phyloP scores from a whole-genome alignment of 2,797 vertebrate species.

The Typhlichthys eigenmanni region DNA sequence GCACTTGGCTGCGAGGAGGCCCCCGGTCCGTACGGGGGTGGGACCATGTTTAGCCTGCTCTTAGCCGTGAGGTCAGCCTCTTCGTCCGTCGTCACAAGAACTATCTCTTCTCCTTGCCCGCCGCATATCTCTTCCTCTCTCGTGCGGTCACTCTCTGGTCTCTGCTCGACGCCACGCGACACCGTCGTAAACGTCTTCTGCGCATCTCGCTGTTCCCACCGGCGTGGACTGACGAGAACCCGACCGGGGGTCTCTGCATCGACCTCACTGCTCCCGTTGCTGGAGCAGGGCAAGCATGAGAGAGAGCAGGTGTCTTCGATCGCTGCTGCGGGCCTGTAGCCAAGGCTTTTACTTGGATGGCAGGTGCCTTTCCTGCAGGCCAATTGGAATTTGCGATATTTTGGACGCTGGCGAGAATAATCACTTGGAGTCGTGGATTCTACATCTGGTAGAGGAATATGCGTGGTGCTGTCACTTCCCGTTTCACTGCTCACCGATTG shows the following conservation, averaged over 20 bases:
- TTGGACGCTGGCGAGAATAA: slow-evolving; percentile 81
- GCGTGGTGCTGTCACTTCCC: slow-evolving; percentile 37
- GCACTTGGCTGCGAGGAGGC: slow-evolving; percentile 11
- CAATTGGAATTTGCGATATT: slow-evolving; percentile 93
- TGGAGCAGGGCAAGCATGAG: slow-evolving; percentile 29
- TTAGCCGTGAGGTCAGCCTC: background rate
- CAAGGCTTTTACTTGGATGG: slow-evolving; percentile 32
- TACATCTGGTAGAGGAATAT: slow-evolving; percentile 32
- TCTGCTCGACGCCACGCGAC: background rate
- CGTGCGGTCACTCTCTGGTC: background rate
- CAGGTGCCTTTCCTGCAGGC: slow-evolving; percentile 80
- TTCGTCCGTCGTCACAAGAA: slow-evolving; percentile 14
- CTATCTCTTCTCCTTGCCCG: slow-evolving; percentile 2
- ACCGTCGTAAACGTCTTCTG: slow-evolving; percentile 20
- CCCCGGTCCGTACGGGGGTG: background rate
- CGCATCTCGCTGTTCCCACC: background rate
- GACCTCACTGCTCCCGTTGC: slow-evolving; percentile 25
- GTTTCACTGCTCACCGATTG: slow-evolving; percentile 45
- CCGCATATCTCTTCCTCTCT: slow-evolving; percentile 6
- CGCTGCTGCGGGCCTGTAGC: slow-evolving; percentile 6
- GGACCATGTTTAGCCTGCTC: background rate
- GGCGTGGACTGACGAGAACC: background rate
- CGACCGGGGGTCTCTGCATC: slow-evolving; percentile 16
- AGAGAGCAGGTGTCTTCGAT: slow-evolving; percentile 27
- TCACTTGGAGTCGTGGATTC: slow-evolving; percentile 39